phyloP scores from a whole-genome alignment of 2,797 vertebrate species.

The Poecilia gillii region DNA sequence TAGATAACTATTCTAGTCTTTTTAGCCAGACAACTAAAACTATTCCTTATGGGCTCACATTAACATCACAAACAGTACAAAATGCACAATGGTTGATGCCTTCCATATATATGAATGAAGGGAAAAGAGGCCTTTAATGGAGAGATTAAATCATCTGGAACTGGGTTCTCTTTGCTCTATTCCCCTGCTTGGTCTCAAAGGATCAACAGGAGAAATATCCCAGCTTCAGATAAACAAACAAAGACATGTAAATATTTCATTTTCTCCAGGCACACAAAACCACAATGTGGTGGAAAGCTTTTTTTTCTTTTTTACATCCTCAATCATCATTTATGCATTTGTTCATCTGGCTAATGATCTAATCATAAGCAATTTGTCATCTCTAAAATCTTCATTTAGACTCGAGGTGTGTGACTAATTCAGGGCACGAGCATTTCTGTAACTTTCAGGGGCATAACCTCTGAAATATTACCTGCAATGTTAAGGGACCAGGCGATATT shows the following conservation, averaged over 20 bases:
- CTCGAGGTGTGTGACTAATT: constrained; percentile 70
- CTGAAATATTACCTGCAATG: constrained; percentile 63
- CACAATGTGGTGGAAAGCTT: constrained; percentile 59
- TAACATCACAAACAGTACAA: constrained; percentile 6
- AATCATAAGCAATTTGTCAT: constrained; percentile 78
- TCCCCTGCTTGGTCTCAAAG: constrained; percentile 52
- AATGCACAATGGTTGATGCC: constrained; percentile 35
- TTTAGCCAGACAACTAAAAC: constrained; percentile 27
- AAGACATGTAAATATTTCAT: constrained; percentile 66
- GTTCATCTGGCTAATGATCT: constrained; percentile 76
- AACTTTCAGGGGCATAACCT: constrained; percentile 52
- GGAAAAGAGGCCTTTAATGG: constrained; percentile 31
- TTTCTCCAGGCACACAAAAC: constrained; percentile 57
- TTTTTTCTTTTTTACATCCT: constrained; percentile 43
- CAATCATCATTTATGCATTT: constrained; percentile 76
- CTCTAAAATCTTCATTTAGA: constrained; percentile 67
- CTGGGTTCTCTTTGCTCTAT: constrained; percentile 37
- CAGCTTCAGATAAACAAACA: constrained; percentile 70
- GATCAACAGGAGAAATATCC: constrained; percentile 46
- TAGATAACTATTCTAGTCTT: constrained; percentile 55
- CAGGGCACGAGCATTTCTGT: constrained; percentile 32
- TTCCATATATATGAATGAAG: constrained; percentile 48
- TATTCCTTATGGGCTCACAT: constrained; percentile 31
- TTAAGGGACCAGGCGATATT: constrained; percentile 57
- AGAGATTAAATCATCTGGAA: constrained; percentile 46